Base-by-base conservation (phyloP, 2,797 vertebrate species). In the Erpetoichthys calabaricus region DNA sequence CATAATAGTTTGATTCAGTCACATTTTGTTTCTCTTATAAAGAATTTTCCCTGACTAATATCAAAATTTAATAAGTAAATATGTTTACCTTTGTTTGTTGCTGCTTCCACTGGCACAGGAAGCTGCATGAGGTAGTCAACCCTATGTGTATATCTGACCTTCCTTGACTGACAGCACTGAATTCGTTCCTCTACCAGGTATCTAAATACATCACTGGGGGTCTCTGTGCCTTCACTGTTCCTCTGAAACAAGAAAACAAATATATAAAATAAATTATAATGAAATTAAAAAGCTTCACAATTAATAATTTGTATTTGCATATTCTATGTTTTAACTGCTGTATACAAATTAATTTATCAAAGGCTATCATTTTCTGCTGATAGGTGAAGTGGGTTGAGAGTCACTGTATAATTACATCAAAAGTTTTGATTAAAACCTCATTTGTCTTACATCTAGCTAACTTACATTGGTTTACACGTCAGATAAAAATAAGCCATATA, bases 71-170 rank as follows among this genome's bases (percentile, higher is more conserved):
- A 25, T 25, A 25, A 25, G 25, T 25, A 25, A 25, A 25, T 25
- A 25, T 25, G 25, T 0, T 59, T 75, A 98, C 96, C 96, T 86
- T 93, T 89, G 75, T 99, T 99, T 56, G 79, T 82, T n/a, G 96
- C 93, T 1, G 90, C 87, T 70, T 97, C 93, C 46, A 97, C 75
- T 49, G 92, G 89, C 59, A 89, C 84, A 1, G 96, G 96, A 47
- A 99, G 63, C 75, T 97, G 93, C 85, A 99, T 95, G 75, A 94
- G 82, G 64, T 92, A 94, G 70, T 97, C 95, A n/a, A 94, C 91
- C 66, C 93, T 82, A 67, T 97, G 85, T 0, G 78, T 80, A 78
- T 99, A 99, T 58, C 92, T 91, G 59, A 98, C 96, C 65, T 89
- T 94, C 8, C 91, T 79, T 10, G 87, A 80, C 80, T 99, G 96